Evolutionary conservation across 2,888 invertebrate species (phyloP), one percentile per base, ranked within the genome.

Genomic region (Nomada ferruginata): DNA sequence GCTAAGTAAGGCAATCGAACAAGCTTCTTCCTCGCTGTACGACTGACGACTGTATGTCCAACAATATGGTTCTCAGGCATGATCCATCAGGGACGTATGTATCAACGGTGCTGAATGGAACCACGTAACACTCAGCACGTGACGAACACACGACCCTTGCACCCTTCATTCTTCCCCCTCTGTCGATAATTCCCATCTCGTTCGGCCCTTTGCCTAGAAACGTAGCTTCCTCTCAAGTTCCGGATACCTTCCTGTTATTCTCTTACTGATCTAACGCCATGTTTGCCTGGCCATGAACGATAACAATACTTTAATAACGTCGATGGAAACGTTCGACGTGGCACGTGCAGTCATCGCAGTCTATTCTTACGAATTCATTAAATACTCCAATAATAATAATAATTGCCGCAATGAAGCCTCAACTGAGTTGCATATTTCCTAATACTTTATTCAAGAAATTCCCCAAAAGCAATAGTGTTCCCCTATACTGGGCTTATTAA

Each of bases 111-210:
- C 44, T 85, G 87, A 85, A 87, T 86, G 79, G 71, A 63, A 77
- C 68, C 83, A 87, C 78, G 79, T 76, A 86, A 83, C 72, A 74
- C 76, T 60, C 72, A 61, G 65, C 87, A 86, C 84, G 85, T 83
- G 85, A 78, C 85, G 66, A 77, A 63, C 79, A 53, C 82, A 76
- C 84, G 77, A 82, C 74, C 76, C 80, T 69, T 55, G 36, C 66
- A 60, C 69, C 65, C 71, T 50, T 11, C 71, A 29, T 69, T 64
- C 36, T 74, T 68, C 57, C 29, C 72, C 70, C 69, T 50, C 42
- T 69, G 29, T 29, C 29, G 20, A 36, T 23, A 52, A 60, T 18
- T 61, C 77, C 47, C 76, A 52, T 15, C 29, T 15, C 52, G 18
- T 3, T 36, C 77, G 50, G 59, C 66, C 68, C 69, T 84, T 75